Evolutionary conservation across 1,140 invertebrate genomes (phyloP), one percentile per base, ranked within the genome.

Genomic region (Caenorhabditis latens): DNA sequence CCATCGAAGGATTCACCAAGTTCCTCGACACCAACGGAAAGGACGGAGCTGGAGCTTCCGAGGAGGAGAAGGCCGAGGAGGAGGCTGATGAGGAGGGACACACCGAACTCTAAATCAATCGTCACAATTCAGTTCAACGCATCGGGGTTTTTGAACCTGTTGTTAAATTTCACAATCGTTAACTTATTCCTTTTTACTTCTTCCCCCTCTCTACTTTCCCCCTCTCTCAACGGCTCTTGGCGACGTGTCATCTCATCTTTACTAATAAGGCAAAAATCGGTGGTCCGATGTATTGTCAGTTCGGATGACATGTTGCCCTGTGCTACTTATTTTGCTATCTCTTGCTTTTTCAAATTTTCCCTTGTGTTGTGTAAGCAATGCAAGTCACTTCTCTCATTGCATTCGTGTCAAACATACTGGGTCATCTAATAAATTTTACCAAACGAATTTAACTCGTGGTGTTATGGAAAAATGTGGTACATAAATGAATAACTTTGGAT

Each of bases 1-100:
- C 97, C 89, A 94, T 99, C 89, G 97, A 97, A 91, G 97, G 95
- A 86, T 95, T 99, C 90, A 94, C 95, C 82, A 96, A 98, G 94
- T 99, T 99, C 94, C 93, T 99, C 65, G 96, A 98, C 93, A 95
- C 94, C 58, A 95, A 95, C 91, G 94, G 94, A 88, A 96, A 95
- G 86, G 94, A 94, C 71, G 94, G 94, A 57, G 94, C 94, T 86
- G 92, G 92, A 55, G 87, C 89, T 71, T 92, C 91, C 61, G 91
- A 92, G 43, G 86, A 87, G n/a, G 91, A 92, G 48, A 91, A 92
- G 88, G 91, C 90, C 43, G 92, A 84, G 40, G 89, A 91, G 82
- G 92, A 92, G 83, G 91, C 87, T 24, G 91, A 91, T 57, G 91
- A 91, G 53, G 91, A 85, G 13, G 89, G 89, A 63, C 58, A 85